These are phyloP conservation scores for Rhodinocichla rosea DNA, from an alignment of 2,113 vertebrate species.

Conservation along the genomic window DNA sequence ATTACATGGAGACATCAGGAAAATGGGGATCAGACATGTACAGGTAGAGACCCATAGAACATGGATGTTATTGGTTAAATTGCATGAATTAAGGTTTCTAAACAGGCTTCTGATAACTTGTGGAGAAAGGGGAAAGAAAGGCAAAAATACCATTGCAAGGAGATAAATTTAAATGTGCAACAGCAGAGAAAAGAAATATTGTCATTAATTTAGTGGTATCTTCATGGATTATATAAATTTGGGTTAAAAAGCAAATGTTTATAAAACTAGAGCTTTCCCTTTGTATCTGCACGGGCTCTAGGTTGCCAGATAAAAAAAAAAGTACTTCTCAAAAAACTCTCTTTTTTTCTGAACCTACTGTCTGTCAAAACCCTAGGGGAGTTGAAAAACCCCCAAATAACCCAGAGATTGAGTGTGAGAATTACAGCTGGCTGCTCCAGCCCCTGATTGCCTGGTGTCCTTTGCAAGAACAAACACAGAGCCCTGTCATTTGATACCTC, in stretches of 20 bases:
- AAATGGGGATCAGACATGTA: not conserved
- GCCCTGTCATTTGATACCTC: not conserved
- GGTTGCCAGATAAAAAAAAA: not conserved
- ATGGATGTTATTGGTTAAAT: not conserved
- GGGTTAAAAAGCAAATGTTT: not conserved
- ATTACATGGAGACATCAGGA: not conserved
- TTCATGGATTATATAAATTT: not conserved
- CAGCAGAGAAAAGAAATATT: not conserved
- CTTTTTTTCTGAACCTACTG: not conserved
- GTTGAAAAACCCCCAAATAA: not conserved
- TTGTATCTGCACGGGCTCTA: not conserved
- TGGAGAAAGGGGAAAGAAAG: not conserved
- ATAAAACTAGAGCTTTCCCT: not conserved
- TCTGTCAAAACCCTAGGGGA: not conserved
- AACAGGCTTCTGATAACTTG: not conserved
- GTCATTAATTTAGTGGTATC: not conserved
- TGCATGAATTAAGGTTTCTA: not conserved
- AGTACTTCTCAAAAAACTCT: not conserved
- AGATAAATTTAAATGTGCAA: not conserved
- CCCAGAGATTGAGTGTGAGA: not conserved
- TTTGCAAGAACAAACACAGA: slow-evolving; percentile 18
- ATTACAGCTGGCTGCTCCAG: not conserved
- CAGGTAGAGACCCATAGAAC: not conserved
- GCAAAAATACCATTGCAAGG: not conserved
- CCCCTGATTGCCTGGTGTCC: not conserved